Evolutionary conservation across 1,140 invertebrate genomes (phyloP), one percentile per base, ranked within the genome.

Genomic region (Brachionus plicatilis): DNA sequence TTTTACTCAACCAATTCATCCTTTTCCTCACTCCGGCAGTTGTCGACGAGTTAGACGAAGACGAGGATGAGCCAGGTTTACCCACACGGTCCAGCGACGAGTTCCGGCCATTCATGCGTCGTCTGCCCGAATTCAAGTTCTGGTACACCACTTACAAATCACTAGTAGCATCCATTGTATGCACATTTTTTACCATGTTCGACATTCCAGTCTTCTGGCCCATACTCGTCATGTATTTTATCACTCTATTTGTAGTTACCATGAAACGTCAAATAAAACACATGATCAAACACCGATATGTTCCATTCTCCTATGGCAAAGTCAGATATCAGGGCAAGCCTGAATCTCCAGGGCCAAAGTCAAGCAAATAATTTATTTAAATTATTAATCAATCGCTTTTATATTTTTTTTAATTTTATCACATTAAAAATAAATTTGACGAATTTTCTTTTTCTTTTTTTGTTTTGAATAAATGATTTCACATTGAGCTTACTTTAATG

Each of bases 221-320:
- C 66, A 99, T 99, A 86, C 92, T 99, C 87, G 95, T 99, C 84
- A 96, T 99, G 93, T 99, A 99, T 90, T 99, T 99, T 91, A 95
- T 99, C 88, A 96, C 97, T 50, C 90, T 99, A 85, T 96, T 99
- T 89, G 95, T 95, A 90, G 95, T 99, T 87, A 99, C 97, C 70
- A 99, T 99, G 97, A 99, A 98, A 90, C 93, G 96, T 88, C 98
- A 99, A 92, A 99, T 99, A 87, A 97, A 94, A 96, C 97, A 99
- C 91, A 99, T 99, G 98, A 95, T 99, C 87, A 97, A 96, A 90
- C 99, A 99, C 90, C 93, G 94, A 90, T 99, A 99, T 91, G 91
- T 99, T 88, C 98, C 97, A 84, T 99, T 99, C 90, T 98, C 96
- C 43, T 94, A 95, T 89, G 96, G 96, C 85, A 99, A 99, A 91